These are phyloP conservation scores for Lophura nycthemera DNA, from an alignment of 2,113 vertebrate genomes.

Conservation along the genomic window DNA sequence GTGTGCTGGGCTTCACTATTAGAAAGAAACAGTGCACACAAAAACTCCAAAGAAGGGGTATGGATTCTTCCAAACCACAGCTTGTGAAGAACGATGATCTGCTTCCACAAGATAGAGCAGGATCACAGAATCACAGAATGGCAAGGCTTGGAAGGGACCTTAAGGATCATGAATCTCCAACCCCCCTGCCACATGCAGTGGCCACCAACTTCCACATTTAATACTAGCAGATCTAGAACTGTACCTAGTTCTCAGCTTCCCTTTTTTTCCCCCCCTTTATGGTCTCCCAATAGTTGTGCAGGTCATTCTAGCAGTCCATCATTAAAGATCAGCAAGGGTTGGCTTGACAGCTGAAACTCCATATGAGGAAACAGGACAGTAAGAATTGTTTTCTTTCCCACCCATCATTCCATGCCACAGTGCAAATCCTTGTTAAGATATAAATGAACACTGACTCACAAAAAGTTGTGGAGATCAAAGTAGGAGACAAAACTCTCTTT, in stretches of 20 bases:
- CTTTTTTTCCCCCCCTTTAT: neutral
- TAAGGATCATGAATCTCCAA: too few relatives aligned
- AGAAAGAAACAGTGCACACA: neutral
- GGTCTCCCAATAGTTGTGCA: neutral
- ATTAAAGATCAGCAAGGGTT: neutral
- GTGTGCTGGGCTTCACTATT: neutral
- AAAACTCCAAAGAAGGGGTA: neutral
- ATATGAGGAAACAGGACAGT: neutral
- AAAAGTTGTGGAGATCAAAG: neutral
- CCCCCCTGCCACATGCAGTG: too few relatives aligned
- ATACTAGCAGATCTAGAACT: neutral
- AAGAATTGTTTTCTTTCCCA: neutral
- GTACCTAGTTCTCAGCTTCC: neutral
- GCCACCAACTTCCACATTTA: too few relatives aligned
- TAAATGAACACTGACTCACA: neutral
- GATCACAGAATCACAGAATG: too few relatives aligned
- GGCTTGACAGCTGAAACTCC: neutral
- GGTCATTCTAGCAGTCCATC: neutral
- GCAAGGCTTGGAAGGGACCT: too few relatives aligned
- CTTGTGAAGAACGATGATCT: neutral
- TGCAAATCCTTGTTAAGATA: neutral
- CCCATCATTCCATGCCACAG: neutral
- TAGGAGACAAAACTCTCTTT: neutral
- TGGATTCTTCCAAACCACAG: neutral
- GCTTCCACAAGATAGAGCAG: neutral